Base-by-base conservation (phyloP, 2,797 vertebrate species). In the Pangasius krempfi region DNA sequence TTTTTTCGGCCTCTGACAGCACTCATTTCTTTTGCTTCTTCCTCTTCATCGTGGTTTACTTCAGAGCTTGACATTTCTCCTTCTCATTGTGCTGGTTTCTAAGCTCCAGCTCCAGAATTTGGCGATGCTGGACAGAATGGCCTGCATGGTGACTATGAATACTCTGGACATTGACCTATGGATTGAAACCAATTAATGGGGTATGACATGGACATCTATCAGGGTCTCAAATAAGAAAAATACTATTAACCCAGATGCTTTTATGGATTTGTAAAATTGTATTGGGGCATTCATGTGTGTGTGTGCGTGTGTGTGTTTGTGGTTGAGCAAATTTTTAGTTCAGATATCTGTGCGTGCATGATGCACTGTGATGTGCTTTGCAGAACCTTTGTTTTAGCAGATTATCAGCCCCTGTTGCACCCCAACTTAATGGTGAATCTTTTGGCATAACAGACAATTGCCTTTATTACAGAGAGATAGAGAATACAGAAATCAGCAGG, bases 381-480 rank as follows among this genome's bases (percentile, higher is more conserved):
- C 82, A n/a, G 27, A 84, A 68, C 27, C 66, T 72, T 85, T 72
- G 18, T 85, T 56, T 72, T 73, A 85, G 40, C 13, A 73, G 20
- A 85, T 85, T 54, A 85, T 52, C n/a, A 70, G 18, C 50, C 64
- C 30, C 14, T 37, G 66, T 25, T 84, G 64, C 62, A 66, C 47
- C 68, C 44, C 82, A 54, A 60, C 52, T 52, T 60, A 73, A 75
- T 58, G 4, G 84, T 58, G 30, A 90, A 94, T 95, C 89, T 90
- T 86, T 66, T 83, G 82, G 52, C 70, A 47, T 64, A 64, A 68
- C 52, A 37, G 83, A 60, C 54, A 86, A 86, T 84, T 40, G 13
- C 73, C 73, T 85, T 87, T 30, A 80, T 84, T 87, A 85, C 68
- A 58, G 52, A n/a, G 52, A 86, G 52, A 75, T 58, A 22, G 4